These are phyloP conservation scores for Zele albiditarsus DNA, from an alignment of 2,888 invertebrate species.

Conservation along the genomic window DNA sequence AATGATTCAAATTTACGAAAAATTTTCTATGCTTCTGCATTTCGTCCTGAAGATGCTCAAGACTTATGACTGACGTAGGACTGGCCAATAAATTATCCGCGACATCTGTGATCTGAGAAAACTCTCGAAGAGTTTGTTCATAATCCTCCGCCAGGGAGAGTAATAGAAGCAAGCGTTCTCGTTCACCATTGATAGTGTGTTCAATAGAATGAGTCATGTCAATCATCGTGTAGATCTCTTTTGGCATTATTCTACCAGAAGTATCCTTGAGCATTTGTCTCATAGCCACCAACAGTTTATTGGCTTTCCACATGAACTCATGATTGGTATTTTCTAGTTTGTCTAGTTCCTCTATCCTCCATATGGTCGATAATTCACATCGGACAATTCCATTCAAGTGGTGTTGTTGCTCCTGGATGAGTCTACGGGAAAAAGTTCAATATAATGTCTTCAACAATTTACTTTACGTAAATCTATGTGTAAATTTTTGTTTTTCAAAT, in stretches of 20 bases:
- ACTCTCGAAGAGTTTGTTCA: slow-evolving; percentile 90
- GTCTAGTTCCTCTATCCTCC: slow-evolving; percentile 82
- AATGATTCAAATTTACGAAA: slow-evolving; percentile 91
- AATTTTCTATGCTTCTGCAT: slow-evolving; percentile 92
- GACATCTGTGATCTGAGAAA: slow-evolving; percentile 87
- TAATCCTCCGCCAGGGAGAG: slow-evolving; percentile 88
- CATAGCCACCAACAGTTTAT: slow-evolving; percentile 78
- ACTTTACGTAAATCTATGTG: background rate
- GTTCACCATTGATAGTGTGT: slow-evolving; percentile 80
- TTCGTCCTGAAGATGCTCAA: slow-evolving; percentile 89
- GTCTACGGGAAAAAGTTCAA: slow-evolving; percentile 48
- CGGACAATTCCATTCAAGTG: slow-evolving; percentile 76
- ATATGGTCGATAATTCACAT: slow-evolving; percentile 79
- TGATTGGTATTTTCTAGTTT: slow-evolving; percentile 80
- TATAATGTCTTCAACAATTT: background rate
- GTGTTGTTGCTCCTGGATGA: slow-evolving; percentile 63
- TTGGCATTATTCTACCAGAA: slow-evolving; percentile 81
- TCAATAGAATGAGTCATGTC: slow-evolving; percentile 82
- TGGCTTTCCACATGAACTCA: slow-evolving; percentile 77
- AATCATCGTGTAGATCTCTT: slow-evolving; percentile 79
- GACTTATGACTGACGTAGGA: slow-evolving; percentile 82
- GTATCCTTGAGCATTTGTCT: slow-evolving; percentile 80
- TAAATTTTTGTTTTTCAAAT: slow-evolving; percentile 50
- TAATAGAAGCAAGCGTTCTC: slow-evolving; percentile 84
- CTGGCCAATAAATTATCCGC: slow-evolving; percentile 88